phyloP scores from a whole-genome alignment of 2,888 invertebrate species.

The Ophion costatus region DNA sequence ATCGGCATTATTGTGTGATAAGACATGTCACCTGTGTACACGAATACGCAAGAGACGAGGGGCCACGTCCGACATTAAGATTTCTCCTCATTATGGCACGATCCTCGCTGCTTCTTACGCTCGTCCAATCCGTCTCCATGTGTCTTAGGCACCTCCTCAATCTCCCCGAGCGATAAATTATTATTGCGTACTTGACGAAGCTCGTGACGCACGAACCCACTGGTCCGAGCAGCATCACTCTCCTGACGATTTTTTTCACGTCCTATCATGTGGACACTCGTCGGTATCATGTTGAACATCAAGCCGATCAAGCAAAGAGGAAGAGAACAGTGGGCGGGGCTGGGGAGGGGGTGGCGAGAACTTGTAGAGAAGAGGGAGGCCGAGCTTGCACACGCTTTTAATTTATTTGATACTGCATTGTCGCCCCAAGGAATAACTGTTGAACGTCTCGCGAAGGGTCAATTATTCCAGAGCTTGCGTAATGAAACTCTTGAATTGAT shows the following conservation, averaged over 20 bases:
- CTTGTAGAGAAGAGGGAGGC: no score
- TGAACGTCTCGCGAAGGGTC: no score
- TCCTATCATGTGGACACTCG: conserved; percentile 9
- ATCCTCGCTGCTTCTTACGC: conserved; percentile 50
- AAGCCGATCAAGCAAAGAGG: neutral
- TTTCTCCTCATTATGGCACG: conserved; percentile 60
- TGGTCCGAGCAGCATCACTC: conserved; percentile 40
- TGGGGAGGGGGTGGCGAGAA: no score
- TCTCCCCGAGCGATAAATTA: conserved; percentile 16
- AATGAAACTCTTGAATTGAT: no score
- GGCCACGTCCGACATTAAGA: conserved; percentile 28
- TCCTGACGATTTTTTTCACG: conserved; percentile 24
- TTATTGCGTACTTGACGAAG: conserved; percentile 26
- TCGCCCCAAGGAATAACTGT: no score
- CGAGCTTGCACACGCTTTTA: no score
- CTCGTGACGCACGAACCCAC: conserved; percentile 37
- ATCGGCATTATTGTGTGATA: conserved; percentile 70
- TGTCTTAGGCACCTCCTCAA: conserved; percentile 39
- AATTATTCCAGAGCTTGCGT: no score
- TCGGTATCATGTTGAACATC: conserved; percentile 29
- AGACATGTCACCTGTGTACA: conserved; percentile 69
- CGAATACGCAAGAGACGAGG: conserved; percentile 25
- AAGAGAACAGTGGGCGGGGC: no score
- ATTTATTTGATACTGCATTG: no score
- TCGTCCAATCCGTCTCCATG: conserved; percentile 41